Evolutionary conservation across 2,888 invertebrate genomes (phyloP), one percentile per base, ranked within the genome.

Genomic region (Sinelater perroti): DNA sequence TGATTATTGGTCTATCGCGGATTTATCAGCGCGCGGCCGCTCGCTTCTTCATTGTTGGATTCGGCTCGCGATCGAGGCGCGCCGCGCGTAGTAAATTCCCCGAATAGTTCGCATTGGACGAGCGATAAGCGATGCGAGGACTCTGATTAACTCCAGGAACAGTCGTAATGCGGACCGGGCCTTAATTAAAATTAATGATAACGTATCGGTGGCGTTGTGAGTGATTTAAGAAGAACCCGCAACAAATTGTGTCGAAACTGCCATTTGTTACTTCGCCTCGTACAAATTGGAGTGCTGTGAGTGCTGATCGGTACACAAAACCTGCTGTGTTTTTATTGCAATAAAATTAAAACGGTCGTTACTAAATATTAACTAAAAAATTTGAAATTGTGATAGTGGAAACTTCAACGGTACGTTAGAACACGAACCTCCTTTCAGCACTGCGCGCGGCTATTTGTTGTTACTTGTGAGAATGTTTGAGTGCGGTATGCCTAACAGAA

Each of bases 171-270:
- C n/a, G 18, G 18, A 5, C 1, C 33, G 11, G 46, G n/a, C 7
- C 36, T 49, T 49, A 49, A 49, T 49, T 36, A 26, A 49, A 49
- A 36, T 13, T 33, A 24, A 49, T 47, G 14, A 18, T 35, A 49
- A 40, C 40, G 11, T 11, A 40, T 51, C 38, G 18, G 28, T 51
- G n/a, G 51, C 30, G 31, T 30, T 21, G 42, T 20, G 30, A 36
- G 38, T 42, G 40, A 51, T 31, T 21, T 18, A 21, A 42, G n/a
- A 51, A 38, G 2, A 24, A 13, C 13, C 42, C 30, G 16, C 31
- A 30, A 46, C 51, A 51, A 51, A 42, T 51, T 38, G 16, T 11
- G 21, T 7, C 18, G 11, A 31, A 44, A 20, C 14, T 46, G 18
- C 28, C 46, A 46, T 46, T 46, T 31, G 16, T 46, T 31, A 31